These are phyloP conservation scores for Perizoma flavofasciatum DNA, from an alignment of 2,888 invertebrate genomes.

Conservation along the genomic window DNA sequence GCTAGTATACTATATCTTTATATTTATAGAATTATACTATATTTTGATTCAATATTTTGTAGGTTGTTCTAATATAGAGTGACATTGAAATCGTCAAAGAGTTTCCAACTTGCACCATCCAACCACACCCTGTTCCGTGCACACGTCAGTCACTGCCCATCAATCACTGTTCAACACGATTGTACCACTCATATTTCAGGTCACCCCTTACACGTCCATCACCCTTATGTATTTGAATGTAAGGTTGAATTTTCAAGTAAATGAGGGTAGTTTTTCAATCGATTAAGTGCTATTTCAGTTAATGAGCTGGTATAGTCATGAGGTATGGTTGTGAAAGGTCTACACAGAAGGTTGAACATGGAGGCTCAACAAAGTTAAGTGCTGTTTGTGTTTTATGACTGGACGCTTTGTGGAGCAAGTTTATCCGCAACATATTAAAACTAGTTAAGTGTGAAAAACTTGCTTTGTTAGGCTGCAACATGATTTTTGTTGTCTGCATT, in stretches of 20 bases:
- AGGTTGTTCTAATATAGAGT: neutral
- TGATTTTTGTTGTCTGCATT: no score
- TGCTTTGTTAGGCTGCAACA: no score
- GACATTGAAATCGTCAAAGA: slow-evolving; percentile 28
- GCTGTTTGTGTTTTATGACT: slow-evolving; percentile 12
- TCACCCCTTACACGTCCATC: slow-evolving; percentile 42
- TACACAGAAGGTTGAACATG: slow-evolving; percentile 31
- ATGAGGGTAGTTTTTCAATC: slow-evolving; percentile 62
- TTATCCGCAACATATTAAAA: slow-evolving; percentile 5
- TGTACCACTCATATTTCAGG: slow-evolving; percentile 78
- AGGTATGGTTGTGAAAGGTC: slow-evolving; percentile 38
- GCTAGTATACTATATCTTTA: no score
- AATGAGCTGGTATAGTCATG: slow-evolving; percentile 47
- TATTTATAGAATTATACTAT: no score
- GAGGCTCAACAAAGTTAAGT: slow-evolving; percentile 8
- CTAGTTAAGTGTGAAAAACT: slow-evolving; percentile 5
- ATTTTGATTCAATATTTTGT: no score
- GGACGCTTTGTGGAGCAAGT: slow-evolving; percentile 7
- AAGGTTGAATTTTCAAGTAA: slow-evolving; percentile 47
- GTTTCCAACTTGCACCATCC: slow-evolving; percentile 38
- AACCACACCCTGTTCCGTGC: slow-evolving; percentile 71
- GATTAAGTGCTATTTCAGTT: slow-evolving; percentile 66
- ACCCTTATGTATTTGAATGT: slow-evolving; percentile 44
- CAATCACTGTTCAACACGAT: slow-evolving; percentile 77
- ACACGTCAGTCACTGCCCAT: slow-evolving; percentile 78